phyloP scores from a whole-genome alignment of 2,888 invertebrate species.

The Auanema freiburgensis region DNA sequence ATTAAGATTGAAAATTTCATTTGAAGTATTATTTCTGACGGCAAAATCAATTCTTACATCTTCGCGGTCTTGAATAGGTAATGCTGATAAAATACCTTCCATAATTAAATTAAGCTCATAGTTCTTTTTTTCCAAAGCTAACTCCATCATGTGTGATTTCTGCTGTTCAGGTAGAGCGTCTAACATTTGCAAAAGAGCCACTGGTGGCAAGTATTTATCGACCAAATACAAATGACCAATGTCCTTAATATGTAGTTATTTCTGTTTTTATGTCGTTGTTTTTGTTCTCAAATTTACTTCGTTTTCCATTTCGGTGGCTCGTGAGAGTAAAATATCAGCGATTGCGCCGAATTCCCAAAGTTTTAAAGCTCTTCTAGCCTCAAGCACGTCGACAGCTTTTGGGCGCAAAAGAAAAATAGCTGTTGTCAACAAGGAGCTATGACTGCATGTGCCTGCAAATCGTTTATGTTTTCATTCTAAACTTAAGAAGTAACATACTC shows the following conservation, averaged over 20 bases:
- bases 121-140: background rate
- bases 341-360: constrained; percentile 1
- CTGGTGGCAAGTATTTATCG: background rate
- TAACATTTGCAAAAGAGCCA: background rate
- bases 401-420: background rate
- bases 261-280: background rate
- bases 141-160: background rate
- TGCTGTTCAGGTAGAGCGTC: background rate
- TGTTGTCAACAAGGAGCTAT: background rate
- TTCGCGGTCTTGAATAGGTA: background rate
- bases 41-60: background rate
- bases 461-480: background rate
- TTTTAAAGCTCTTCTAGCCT: constrained; percentile 1
- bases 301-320: background rate
- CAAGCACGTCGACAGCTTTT: background rate
- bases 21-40: background rate
- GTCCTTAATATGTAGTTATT: background rate
- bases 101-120: background rate
- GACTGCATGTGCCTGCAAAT: background rate
- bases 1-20: too few relatives aligned
- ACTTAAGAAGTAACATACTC: too few relatives aligned
- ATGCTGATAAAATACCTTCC: background rate
- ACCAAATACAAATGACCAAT: constrained; percentile 5
- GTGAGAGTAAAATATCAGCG: background rate
- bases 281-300: background rate